Evolutionary conservation across 2,113 vertebrate genomes (phyloP).

Genomic region (Lampris incognitus): DNA sequence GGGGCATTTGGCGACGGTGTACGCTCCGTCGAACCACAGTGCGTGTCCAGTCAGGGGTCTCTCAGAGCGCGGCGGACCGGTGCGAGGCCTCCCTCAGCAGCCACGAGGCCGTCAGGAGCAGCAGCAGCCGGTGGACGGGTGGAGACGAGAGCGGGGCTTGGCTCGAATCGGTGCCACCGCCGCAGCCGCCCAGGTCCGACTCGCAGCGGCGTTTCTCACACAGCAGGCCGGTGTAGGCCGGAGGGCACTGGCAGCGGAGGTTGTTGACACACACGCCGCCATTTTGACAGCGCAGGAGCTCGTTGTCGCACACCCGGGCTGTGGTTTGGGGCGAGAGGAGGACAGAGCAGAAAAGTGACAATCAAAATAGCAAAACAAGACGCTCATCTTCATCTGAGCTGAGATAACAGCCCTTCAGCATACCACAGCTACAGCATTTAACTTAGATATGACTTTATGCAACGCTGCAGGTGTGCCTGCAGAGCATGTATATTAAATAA

Average conservation of each 20-base stretch:
- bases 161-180: constrained; percentile 73
- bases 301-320: constrained; percentile 97
- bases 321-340: constrained; percentile 55
- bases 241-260: constrained; percentile 89
- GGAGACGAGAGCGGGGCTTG: constrained; percentile 43
- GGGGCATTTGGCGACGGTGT: not conserved
- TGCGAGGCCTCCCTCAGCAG: constrained; percentile 73
- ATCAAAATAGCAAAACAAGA: not conserved
- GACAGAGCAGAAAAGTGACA: constrained; percentile 53
- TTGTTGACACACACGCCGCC: constrained; percentile 93
- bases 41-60: constrained; percentile 18
- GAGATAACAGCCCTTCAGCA: too few relatives aligned
- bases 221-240: constrained; percentile 88
- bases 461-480: too few relatives aligned
- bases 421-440: too few relatives aligned
- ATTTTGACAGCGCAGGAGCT: constrained; percentile 95
- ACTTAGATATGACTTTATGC: too few relatives aligned
- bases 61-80: constrained; percentile 67
- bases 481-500: not conserved
- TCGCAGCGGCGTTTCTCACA: constrained; percentile 91
- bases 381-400: too few relatives aligned
- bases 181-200: constrained; percentile 86
- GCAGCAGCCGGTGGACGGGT: constrained; percentile 40
- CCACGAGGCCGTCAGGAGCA: constrained; percentile 72
- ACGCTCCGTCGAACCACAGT: constrained; percentile 40